A percentile compares a stretch with the other conserved stretches of the same genome.
Conservation (phyloP, 2,113 vertebrate genomes). For the Alces alces region DNA sequence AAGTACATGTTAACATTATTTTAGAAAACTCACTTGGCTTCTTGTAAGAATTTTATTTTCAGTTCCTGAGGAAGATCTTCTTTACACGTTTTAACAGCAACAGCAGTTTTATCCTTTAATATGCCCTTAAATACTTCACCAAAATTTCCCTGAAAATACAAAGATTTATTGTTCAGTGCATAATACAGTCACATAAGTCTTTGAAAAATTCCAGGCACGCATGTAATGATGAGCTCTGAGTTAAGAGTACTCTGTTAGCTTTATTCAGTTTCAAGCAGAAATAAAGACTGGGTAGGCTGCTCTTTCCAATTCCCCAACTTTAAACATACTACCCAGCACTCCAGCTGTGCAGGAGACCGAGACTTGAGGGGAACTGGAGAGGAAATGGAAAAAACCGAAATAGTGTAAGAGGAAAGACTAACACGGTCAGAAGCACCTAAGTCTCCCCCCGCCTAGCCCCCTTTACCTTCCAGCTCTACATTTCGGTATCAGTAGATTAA, state of each 20-base stretch:
- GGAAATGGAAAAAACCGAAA: neutral
- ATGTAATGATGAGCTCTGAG: neutral
- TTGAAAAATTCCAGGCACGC: neutral
- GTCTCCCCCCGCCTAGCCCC: neutral
- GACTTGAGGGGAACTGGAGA: neutral
- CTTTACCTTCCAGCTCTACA: neutral
- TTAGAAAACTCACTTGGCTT: slow-evolving; percentile 88
- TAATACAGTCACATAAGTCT: neutral
- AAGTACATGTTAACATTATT: slow-evolving; percentile 18
- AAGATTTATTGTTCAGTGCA: slow-evolving; percentile 12
- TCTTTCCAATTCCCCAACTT: neutral
- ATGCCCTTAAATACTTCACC: slow-evolving; percentile 96
- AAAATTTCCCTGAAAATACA: slow-evolving; percentile 91
- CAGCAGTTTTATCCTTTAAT: slow-evolving; percentile 92
- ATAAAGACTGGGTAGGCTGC: neutral
- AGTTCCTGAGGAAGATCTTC: slow-evolving; percentile 97
- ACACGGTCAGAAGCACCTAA: neutral
- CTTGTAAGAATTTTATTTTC: slow-evolving; percentile 97
- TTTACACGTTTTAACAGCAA: slow-evolving; percentile 98
- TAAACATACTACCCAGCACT: neutral
- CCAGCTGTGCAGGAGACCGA: neutral
- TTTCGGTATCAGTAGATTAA: neutral
- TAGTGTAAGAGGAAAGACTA: neutral
- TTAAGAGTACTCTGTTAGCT: neutral
- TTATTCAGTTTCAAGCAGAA: neutral